Evolutionary conservation across 2,113 vertebrate genomes (phyloP).

Genomic region (Myotis yumanensis): DNA sequence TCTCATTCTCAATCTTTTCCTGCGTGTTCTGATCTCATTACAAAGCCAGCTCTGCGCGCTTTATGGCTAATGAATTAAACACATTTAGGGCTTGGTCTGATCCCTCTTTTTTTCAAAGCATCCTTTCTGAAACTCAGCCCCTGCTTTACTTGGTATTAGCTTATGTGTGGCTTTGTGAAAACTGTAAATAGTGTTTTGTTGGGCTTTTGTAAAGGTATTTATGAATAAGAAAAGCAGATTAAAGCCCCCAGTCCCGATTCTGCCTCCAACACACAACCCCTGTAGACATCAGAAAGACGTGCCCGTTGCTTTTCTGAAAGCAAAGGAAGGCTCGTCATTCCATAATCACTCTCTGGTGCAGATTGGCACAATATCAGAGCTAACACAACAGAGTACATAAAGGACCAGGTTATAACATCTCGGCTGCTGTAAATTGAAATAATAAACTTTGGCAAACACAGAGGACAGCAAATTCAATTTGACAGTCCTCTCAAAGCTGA

Average conservation of each 20-base stretch:
- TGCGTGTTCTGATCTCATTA: not conserved
- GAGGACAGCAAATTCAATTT: conserved; percentile 76
- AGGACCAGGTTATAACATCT: conserved; percentile 73
- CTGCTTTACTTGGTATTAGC: not conserved
- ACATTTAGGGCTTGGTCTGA: conserved; percentile 12
- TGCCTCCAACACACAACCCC: not conserved
- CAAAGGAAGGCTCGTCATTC: conserved; percentile 4
- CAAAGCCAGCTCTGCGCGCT: not conserved
- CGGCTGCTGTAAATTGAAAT: conserved; percentile 73
- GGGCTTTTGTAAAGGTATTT: not conserved
- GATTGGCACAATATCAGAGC: conserved; percentile 68
- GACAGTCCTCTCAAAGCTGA: conserved; percentile 69
- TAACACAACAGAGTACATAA: conserved; percentile 69
- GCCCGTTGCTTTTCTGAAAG: conserved; percentile 34
- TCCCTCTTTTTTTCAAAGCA: conserved; percentile 26
- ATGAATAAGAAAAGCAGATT: conserved; percentile 31
- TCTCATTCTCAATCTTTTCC: not conserved
- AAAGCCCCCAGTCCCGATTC: not conserved
- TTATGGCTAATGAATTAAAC: conserved; percentile 21
- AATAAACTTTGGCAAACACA: conserved; percentile 78
- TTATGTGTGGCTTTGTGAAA: conserved; percentile 16
- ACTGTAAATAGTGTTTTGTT: conserved; percentile 21
- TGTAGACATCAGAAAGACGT: conserved; percentile 5
- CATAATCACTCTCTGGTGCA: conserved; percentile 58
- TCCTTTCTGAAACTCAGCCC: conserved; percentile 22